Percentiles rank a stretch among this genome's conserved stretches.
Conservation (phyloP, 1,140 invertebrate species). For the Pachypsylla venusta region DNA sequence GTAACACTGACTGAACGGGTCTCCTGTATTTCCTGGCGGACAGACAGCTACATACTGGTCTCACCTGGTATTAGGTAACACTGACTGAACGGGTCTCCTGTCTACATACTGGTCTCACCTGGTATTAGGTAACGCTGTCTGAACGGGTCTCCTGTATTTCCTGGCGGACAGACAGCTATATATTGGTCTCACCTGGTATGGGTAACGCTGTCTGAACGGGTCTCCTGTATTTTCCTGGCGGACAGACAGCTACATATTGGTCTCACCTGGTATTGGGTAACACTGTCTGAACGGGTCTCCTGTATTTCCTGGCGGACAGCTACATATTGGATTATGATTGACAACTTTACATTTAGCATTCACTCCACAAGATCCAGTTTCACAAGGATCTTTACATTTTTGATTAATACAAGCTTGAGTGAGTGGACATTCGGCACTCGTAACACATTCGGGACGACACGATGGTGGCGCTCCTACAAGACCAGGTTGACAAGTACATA, state of each 20-base stretch:
- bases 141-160: conserved; percentile 42
- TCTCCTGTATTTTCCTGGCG: conserved; percentile 29
- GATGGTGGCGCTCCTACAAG: conserved; percentile 49
- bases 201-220: no score
- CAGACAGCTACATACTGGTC: no score
- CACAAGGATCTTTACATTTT: conserved; percentile 62
- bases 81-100: no score
- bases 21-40: conserved; percentile 47
- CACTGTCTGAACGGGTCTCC: conserved; percentile 42
- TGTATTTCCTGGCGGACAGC: conserved; percentile 34
- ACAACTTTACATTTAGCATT: conserved; percentile 56
- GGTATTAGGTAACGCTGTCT: no score
- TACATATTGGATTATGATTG: conserved; percentile 44
- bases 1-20: not conserved
- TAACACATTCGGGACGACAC: conserved; percentile 62
- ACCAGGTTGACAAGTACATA: conserved; percentile 46
- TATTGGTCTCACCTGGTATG: no score
- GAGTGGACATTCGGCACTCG: conserved; percentile 61
- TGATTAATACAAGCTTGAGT: conserved; percentile 58
- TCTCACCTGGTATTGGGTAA: conserved; percentile 25
- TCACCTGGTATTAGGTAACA: no score
- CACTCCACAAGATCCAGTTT: conserved; percentile 53
- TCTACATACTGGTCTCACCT: no score
- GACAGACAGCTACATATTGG: conserved; percentile 28
- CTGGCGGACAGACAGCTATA: no score